Conservation (phyloP, 2,888 invertebrate species). For the Leuctra nigra region DNA sequence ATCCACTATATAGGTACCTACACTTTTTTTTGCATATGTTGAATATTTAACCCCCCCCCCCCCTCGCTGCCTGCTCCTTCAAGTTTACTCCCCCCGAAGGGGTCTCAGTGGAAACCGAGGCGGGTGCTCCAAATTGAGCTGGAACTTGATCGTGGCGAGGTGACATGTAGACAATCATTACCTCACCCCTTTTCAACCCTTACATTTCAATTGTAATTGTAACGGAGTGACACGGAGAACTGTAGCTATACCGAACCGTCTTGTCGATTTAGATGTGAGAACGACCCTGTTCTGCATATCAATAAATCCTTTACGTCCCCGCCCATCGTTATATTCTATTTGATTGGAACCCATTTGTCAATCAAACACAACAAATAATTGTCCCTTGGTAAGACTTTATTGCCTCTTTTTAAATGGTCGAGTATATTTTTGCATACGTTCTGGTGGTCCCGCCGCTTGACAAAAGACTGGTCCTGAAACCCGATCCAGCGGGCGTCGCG, state of each 20-base stretch:
- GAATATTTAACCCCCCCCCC: conserved; percentile 21
- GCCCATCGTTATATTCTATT: conserved; percentile 18
- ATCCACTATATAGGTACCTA: conserved; percentile 16
- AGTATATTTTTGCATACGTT: no score
- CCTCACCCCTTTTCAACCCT: conserved; percentile 19
- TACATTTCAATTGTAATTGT: conserved; percentile 15
- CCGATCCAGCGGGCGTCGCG: no score
- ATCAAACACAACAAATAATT: conserved; percentile 23
- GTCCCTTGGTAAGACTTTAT: no score
- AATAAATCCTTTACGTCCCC: background rate
- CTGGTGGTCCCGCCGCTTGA: no score
- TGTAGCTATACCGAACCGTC: no score
- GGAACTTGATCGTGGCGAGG: conserved; percentile 25
- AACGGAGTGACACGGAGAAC: conserved; percentile 5
- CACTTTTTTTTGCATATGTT: conserved; percentile 22
- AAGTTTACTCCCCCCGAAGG: conserved; percentile 14
- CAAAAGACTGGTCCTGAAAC: no score
- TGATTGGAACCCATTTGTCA: conserved; percentile 28
- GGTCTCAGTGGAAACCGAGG: conserved; percentile 19
- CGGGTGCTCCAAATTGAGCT: conserved; percentile 23
- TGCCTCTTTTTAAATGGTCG: no score
- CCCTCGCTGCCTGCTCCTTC: conserved; percentile 1
- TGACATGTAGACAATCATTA: conserved; percentile 25
- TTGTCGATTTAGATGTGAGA: no score
- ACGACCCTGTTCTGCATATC: background rate